A percentile compares a stretch with the other conserved stretches of the same genome.
phyloP scores from a whole-genome alignment of 2,797 vertebrate genomes.

The Melanotaenia boesemani region DNA sequence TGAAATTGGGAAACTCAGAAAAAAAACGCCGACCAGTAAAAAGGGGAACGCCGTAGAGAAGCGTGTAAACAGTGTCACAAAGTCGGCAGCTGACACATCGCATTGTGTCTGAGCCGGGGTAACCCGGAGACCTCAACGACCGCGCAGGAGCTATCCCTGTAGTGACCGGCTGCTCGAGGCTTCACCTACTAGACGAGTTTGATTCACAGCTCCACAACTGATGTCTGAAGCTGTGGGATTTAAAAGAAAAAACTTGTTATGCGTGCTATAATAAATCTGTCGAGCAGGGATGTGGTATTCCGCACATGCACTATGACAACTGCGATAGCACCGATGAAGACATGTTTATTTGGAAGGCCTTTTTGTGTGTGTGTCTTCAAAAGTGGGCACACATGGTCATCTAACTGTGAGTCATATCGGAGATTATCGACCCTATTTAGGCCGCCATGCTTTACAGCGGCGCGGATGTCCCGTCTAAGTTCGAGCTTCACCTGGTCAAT shows the following conservation, averaged over 20 bases:
- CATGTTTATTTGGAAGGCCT: slow-evolving; percentile 63
- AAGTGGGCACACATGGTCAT: slow-evolving; percentile 66
- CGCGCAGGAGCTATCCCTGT: slow-evolving; percentile 73
- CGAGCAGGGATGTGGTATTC: slow-evolving; percentile 39
- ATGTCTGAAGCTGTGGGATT: slow-evolving; percentile 38
- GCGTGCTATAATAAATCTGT: slow-evolving; percentile 20
- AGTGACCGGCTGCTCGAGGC: slow-evolving; percentile 71
- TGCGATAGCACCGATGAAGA: slow-evolving; percentile 62
- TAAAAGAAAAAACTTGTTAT: slow-evolving; percentile 58
- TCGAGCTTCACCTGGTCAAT: slow-evolving; percentile 77
- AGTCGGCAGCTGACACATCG: slow-evolving; percentile 76
- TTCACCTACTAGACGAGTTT: slow-evolving; percentile 60
- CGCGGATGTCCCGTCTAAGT: slow-evolving; percentile 81
- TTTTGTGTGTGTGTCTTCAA: slow-evolving; percentile 48
- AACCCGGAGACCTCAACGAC: slow-evolving; percentile 76
- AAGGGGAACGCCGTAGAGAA: slow-evolving; percentile 1
- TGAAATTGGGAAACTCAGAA: slow-evolving; percentile 54
- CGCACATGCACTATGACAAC: slow-evolving; percentile 62
- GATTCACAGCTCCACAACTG: slow-evolving; percentile 46
- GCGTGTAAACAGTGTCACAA: slow-evolving; percentile 51
- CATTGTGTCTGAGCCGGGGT: slow-evolving; percentile 74
- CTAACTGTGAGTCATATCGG: slow-evolving; percentile 57
- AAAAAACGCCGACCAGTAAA: slow-evolving; percentile 36
- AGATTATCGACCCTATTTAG: slow-evolving; percentile 75
- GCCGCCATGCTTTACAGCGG: slow-evolving; percentile 73